Evolutionary conservation across 2,888 invertebrate species (phyloP).

Genomic region (Poecilobothrus nobilitatus): DNA sequence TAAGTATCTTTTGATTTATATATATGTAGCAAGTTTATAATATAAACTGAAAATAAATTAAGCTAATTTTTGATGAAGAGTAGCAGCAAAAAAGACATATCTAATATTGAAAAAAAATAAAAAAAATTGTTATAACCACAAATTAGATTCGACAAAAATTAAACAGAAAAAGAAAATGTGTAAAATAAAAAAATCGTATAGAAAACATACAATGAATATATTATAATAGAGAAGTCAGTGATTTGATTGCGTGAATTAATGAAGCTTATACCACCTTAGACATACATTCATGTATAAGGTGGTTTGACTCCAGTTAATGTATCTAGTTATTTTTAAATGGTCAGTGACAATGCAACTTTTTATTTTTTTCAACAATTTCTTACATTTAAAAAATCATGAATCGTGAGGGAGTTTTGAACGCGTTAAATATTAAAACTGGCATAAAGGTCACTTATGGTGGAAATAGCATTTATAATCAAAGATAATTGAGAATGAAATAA

Average conservation of each 20-base stretch:
- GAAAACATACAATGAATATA: constrained; percentile 7
- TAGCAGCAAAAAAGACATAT: background rate
- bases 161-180: background rate
- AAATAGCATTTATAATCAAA: background rate
- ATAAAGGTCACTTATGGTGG: background rate
- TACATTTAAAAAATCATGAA: background rate
- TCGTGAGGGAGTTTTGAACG: background rate
- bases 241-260: constrained; percentile 6
- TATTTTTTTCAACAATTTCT: background rate
- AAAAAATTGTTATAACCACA: background rate
- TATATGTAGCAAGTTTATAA: too few species aligned
- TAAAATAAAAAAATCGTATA: background rate
- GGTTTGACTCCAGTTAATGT: background rate
- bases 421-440: background rate
- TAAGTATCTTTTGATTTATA: too few species aligned
- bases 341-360: constrained; percentile 3
- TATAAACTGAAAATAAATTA: too few species aligned
- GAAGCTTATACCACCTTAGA: background rate
- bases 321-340: background rate
- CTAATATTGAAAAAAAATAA: background rate
- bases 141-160: too few species aligned
- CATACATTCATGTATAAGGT: background rate
- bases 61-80: background rate
- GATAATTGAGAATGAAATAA: background rate
- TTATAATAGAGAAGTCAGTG: background rate